Evolutionary conservation across 2,888 invertebrate genomes (phyloP), one percentile per base, ranked within the genome.

Genomic region (Apodemia hepburni): DNA sequence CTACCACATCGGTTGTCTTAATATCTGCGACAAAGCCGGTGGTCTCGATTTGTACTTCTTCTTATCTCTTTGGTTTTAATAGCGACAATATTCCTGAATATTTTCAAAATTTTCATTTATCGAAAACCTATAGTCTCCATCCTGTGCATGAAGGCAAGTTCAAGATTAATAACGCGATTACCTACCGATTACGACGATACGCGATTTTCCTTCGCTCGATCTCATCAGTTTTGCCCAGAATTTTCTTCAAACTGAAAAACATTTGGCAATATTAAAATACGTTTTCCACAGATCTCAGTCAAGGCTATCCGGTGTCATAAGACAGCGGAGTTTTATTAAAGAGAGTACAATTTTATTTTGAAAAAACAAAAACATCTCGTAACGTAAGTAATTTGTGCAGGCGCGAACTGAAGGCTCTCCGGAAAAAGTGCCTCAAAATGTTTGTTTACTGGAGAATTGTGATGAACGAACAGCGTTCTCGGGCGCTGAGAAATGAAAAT

Each of bases 321-420:
- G 54, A 57, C 22, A n/a, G 5, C 29, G 15, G 54, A 29, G 54
- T 29, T 57, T 57, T 57, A 57, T 57, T 57, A 57, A 15, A 27
- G 29, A 57, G 54, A 57, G 54, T 57, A 29, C 54, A 57, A 57
- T 57, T 47, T 57, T 57, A 57, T 57, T 57, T 27, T 27, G 27
- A 27, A 57, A 57, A 57, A 27, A 57, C 54, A 57, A 57, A 54
- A 57, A 57, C 27, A 57, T 57, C 27, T 57, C 54, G 54, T 54
- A 27, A 54, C 27, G 54, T 54, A 54, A 54, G 54, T 54, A 54
- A 54, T 54, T 54, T 29, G 22, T 54, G 54, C 54, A 54, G 54
- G 54, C 54, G 54, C 54, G 27, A 54, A 54, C 54, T 22, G 27
- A 54, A 54, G 54, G 27, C 15, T 54, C 15, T 54, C 51, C 15